Percentiles rank a stretch among this genome's conserved stretches.
These are phyloP conservation scores for Ptilorrhoa leucosticta DNA, from an alignment of 2,113 vertebrate species.

Conservation along the genomic window DNA sequence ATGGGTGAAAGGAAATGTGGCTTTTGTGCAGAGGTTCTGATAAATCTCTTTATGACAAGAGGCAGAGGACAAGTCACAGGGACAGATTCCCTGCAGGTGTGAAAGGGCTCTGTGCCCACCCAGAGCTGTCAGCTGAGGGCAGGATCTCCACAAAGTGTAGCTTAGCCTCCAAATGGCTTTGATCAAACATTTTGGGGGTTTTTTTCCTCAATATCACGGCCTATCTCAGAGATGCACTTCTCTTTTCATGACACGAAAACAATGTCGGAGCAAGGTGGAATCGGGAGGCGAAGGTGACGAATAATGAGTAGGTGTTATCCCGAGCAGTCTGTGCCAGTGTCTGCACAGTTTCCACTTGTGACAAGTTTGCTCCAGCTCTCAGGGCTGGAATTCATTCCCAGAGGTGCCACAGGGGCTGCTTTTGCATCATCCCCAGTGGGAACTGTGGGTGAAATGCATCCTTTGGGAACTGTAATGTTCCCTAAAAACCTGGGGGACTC, in stretches of 20 bases:
- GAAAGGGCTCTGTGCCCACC: neutral
- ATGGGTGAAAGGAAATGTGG: neutral
- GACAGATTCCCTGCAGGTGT: neutral
- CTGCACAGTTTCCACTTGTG: neutral
- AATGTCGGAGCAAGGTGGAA: neutral
- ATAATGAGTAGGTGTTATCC: neutral
- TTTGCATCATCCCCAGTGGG: neutral
- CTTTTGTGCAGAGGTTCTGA: neutral
- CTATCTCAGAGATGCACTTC: neutral
- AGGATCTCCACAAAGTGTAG: accelerated
- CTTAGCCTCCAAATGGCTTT: neutral
- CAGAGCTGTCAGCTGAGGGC: neutral
- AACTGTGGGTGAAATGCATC: neutral
- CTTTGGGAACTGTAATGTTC: neutral
- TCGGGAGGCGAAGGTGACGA: neutral
- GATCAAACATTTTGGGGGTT: neutral
- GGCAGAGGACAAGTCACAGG: accelerated
- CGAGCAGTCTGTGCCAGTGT: neutral
- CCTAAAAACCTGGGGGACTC: neutral
- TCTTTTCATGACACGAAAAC: neutral
- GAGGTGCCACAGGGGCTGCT: neutral
- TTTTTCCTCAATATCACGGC: neutral
- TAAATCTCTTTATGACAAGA: neutral
- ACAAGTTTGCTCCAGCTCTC: neutral
- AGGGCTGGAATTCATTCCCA: neutral